Conservation (phyloP, 1,140 invertebrate genomes). For the Gryllus bimaculatus region DNA sequence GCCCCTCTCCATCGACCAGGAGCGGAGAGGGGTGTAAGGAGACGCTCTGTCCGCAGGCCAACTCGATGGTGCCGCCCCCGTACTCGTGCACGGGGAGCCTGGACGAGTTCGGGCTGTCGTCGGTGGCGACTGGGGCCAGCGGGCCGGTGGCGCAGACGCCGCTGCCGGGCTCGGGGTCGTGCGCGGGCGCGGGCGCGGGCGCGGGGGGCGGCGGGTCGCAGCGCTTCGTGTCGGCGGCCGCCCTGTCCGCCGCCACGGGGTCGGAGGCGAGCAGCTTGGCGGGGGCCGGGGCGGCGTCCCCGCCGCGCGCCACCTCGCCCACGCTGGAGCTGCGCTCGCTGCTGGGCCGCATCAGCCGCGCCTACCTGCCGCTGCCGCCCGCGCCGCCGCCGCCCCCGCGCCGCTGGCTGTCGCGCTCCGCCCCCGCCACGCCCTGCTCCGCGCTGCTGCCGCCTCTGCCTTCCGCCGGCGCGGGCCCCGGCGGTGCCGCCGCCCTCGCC, state of each 20-base stretch:
- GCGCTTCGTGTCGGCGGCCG: constrained; percentile 17
- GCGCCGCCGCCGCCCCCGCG: constrained; percentile 33
- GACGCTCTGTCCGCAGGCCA: constrained; percentile 40
- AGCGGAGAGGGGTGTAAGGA: too few relatives aligned
- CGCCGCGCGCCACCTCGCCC: constrained; percentile 65
- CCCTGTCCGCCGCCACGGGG: constrained; percentile 38
- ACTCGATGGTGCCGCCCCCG: constrained; percentile 66
- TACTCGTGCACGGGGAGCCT: constrained; percentile 68
- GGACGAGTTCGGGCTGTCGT: constrained; percentile 39
- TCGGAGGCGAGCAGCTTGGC: constrained; percentile 57
- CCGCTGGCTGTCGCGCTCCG: constrained; percentile 33
- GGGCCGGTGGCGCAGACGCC: neutral
- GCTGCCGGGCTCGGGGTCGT: constrained; percentile 24
- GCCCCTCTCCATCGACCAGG: too few relatives aligned
- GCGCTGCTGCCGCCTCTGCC: constrained; percentile 23
- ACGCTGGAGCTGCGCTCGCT: constrained; percentile 57
- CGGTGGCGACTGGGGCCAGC: neutral
- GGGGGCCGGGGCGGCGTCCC: constrained; percentile 48
- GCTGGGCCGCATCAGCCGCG: constrained; percentile 28
- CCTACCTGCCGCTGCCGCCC: constrained; percentile 14
- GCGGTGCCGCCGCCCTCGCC: neutral
- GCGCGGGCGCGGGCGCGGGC: neutral
- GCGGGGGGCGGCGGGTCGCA: neutral
- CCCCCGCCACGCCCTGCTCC: constrained; percentile 30
- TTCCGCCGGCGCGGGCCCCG: neutral